A percentile compares a stretch with the other conserved stretches of the same genome.
Conservation (phyloP, 1,140 invertebrate species). For the Aphelenchoides besseyi region DNA sequence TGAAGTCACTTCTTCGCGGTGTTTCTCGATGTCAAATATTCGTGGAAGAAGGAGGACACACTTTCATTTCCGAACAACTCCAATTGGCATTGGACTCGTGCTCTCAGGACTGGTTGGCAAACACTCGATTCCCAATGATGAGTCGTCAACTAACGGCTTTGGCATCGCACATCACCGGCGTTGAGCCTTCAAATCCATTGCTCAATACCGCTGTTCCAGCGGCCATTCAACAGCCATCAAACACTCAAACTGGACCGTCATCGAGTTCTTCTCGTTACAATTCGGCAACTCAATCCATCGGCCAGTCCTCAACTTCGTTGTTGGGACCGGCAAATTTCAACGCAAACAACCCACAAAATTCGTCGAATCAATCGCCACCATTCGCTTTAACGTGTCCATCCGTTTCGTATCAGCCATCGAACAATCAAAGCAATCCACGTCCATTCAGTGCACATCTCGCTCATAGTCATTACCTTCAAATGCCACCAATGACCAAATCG, state of each 20-base stretch:
- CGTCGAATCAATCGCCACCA: not conserved
- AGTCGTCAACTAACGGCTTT: conserved; percentile 31
- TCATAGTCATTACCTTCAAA: not conserved
- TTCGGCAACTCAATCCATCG: not conserved
- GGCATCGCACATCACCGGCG: conserved; percentile 31
- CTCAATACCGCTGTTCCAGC: not conserved
- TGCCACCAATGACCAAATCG: no score
- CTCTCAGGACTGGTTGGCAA: conserved; percentile 7
- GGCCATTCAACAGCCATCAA: conserved; percentile 16
- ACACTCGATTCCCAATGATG: conserved; percentile 15
- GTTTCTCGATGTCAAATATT: conserved; percentile 21
- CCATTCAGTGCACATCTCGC: not conserved
- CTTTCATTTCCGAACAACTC: conserved; percentile 36
- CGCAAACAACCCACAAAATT: no score
- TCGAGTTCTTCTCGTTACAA: not conserved
- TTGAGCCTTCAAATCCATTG: conserved; percentile 13
- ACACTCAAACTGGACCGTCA: not conserved
- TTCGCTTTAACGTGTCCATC: not conserved
- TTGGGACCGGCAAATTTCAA: no score
- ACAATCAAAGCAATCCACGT: not conserved
- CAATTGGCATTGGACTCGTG: conserved; percentile 25
- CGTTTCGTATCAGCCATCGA: not conserved
- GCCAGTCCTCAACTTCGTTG: not conserved
- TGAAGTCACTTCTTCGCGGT: conserved; percentile 11
- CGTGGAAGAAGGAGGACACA: conserved; percentile 34